Evolutionary conservation across 1,140 invertebrate genomes (phyloP).

Genomic region (Drosophila kepulauana): DNA sequence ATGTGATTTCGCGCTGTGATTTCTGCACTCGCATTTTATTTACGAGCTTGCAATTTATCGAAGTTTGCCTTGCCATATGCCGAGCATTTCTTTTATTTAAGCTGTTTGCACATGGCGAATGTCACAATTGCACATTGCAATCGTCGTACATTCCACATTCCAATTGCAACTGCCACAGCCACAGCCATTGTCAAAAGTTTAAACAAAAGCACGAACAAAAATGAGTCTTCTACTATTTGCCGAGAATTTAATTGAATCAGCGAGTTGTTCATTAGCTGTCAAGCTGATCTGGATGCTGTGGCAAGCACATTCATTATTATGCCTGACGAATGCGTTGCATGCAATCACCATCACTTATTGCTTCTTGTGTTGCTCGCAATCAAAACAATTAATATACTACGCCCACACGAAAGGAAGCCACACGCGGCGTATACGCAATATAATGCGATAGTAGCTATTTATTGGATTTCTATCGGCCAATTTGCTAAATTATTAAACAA

Average conservation of each 20-base stretch:
- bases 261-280: constrained; percentile 44
- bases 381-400: constrained; percentile 58
- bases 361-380: constrained; percentile 64
- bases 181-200: constrained; percentile 47
- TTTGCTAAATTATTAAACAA: constrained; percentile 36
- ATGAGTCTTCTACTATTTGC: constrained; percentile 23
- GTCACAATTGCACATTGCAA: constrained; percentile 34
- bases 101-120: constrained; percentile 53
- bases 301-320: constrained; percentile 5
- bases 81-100: constrained; percentile 49
- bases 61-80: constrained; percentile 45
- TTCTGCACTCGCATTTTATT: constrained; percentile 66
- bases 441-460: neutral
- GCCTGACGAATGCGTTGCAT: constrained; percentile 10
- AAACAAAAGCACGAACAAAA: constrained; percentile 18
- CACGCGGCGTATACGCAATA: constrained; percentile 24
- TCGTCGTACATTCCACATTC: neutral
- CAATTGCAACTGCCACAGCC: constrained; percentile 4
- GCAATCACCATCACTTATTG: constrained; percentile 58
- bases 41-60: constrained; percentile 66
- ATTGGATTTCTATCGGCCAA: constrained; percentile 9
- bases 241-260: constrained; percentile 63
- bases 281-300: neutral
- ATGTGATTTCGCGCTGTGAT: constrained; percentile 39
- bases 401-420: constrained; percentile 13